Evolutionary conservation across 2,888 invertebrate genomes (phyloP).

Genomic region (Papilio protenor): DNA sequence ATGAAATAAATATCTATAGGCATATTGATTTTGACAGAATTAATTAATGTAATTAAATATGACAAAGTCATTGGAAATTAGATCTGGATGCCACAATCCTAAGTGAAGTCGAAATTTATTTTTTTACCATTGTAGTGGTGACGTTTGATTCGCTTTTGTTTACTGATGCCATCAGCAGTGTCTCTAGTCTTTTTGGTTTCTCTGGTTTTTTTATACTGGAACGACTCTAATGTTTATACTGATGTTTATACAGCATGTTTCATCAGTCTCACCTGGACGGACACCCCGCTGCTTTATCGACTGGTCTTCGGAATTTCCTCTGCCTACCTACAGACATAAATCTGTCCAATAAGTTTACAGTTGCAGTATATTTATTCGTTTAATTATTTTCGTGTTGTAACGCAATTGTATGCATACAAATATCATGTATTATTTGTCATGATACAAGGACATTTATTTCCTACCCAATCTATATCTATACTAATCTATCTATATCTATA

Average conservation of each 20-base stretch:
- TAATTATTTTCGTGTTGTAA: constrained; percentile 14
- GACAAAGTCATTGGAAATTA: too few species aligned
- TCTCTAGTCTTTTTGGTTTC: background rate
- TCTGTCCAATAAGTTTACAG: background rate
- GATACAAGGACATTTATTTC: background rate
- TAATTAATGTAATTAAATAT: too few species aligned
- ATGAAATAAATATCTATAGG: background rate
- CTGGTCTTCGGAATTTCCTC: constrained; percentile 2
- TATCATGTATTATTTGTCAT: background rate
- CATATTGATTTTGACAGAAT: too few species aligned
- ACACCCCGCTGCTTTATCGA: constrained; percentile 21
- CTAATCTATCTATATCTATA: too few species aligned
- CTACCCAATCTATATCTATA: too few species aligned
- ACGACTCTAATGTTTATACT: background rate
- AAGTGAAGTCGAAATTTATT: too few species aligned
- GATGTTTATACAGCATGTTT: constrained; percentile 14
- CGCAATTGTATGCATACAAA: background rate
- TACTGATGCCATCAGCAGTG: background rate
- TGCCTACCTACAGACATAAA: constrained; percentile 10
- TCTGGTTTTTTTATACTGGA: background rate
- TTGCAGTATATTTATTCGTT: constrained; percentile 3
- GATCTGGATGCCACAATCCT: too few species aligned
- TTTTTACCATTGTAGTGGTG: too few species aligned
- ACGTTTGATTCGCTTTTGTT: too few species aligned
- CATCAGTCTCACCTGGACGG: constrained; percentile 10